phyloP scores from a whole-genome alignment of 2,797 vertebrate species.

The Tenualosa ilisha region DNA sequence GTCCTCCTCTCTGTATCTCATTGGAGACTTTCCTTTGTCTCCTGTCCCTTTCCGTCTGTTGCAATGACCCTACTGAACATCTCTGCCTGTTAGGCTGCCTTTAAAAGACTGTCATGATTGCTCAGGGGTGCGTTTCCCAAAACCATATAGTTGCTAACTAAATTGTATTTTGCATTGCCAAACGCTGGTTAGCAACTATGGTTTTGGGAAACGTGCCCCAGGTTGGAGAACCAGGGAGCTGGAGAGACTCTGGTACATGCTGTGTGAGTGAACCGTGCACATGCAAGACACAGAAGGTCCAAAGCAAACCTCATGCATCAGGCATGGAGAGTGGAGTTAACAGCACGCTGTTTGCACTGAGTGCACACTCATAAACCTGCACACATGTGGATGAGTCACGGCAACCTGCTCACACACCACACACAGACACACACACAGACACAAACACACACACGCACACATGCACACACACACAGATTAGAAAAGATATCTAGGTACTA shows the following conservation, averaged over 20 bases:
- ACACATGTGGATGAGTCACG: background rate
- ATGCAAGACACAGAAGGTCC: background rate
- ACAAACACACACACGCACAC: background rate
- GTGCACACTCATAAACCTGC: background rate
- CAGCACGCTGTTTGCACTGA: background rate
- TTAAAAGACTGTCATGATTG: background rate
- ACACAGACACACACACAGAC: background rate
- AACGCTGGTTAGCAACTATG: too few species aligned
- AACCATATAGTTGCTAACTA: too few species aligned
- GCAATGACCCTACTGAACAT: too few species aligned
- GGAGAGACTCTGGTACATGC: background rate
- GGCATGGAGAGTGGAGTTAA: background rate
- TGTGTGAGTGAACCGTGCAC: background rate
- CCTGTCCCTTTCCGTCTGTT: background rate
- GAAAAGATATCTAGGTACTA: too few species aligned
- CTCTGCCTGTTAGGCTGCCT: background rate
- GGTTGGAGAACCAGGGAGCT: background rate
- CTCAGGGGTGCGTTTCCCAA: too few species aligned
- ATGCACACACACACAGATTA: background rate
- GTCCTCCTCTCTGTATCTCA: background rate
- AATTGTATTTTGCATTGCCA: too few species aligned
- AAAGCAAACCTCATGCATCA: background rate
- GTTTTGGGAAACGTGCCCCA: too few species aligned
- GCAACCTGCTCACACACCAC: background rate
- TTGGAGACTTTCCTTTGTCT: background rate